Base-by-base conservation (phyloP, 1,140 invertebrate species). In the Saccostrea echinata region DNA sequence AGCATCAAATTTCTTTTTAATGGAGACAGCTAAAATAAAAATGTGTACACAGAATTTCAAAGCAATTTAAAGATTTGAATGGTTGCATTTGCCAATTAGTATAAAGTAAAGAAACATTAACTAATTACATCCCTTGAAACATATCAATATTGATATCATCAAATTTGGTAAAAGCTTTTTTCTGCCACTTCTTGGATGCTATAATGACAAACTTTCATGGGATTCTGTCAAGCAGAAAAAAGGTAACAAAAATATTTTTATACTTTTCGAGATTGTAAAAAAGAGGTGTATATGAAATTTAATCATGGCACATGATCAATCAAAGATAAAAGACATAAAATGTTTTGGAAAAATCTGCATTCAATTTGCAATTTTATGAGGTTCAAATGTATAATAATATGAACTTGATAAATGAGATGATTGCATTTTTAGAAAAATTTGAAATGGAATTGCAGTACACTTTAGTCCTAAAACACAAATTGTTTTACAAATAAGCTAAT, bases 291-390 rank as follows among this genome's bases (percentile, higher is more conserved):
- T 27, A 18, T 76, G 27, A 76, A 27, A 76, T 76, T 76, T 76
- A 76, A 76, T 76, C 68, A 76, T 30, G 24, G 68, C 68, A 76
- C 68, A 76, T 76, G 68, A 76, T 76, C 68, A 76, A 76, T 76
- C 68, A 76, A 76, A 61, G n/a, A n/a, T 6, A 61, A 61, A 57
- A 71, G 27, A 76, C 30, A 76, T 27, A 76, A 76, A 76, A 76
- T 76, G 27, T 64, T 21, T n/a, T 33, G 68, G 27, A 76, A 76
- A 76, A 30, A 76, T 76, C 68, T 76, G 68, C 68, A 76, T 76
- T 76, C 68, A 76, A 76, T 76, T 76, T 76, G 27, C 68, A 76
- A 76, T 27, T 76, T 76, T 76, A 76, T 76, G 68, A 76, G 27
- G 27, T 76, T 76, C 33, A 76, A 76, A 33, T 76, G 24, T 76